Evolutionary conservation across 2,888 invertebrate species (phyloP).

Genomic region (Bellardia bayeri): DNA sequence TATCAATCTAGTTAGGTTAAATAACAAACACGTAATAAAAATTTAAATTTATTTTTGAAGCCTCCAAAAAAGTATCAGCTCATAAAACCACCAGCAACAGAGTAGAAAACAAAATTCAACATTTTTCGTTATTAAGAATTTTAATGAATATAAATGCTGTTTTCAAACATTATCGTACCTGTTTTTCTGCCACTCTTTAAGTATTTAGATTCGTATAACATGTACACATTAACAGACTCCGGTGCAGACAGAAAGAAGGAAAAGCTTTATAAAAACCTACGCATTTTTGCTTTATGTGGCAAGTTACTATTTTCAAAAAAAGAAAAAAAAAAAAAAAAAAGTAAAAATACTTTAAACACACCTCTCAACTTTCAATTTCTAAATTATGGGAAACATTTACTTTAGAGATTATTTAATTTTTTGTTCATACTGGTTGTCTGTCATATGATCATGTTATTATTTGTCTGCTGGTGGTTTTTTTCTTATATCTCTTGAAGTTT

Average conservation of each 20-base stretch:
- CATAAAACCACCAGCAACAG: conserved; percentile 5
- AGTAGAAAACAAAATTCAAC: conserved; percentile 1
- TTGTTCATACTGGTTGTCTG: conserved; percentile 7
- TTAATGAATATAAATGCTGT: conserved; percentile 68
- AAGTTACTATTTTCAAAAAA: not conserved
- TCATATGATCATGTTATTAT: conserved; percentile 56
- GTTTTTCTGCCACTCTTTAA: not conserved
- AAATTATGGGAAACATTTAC: conserved; percentile 63
- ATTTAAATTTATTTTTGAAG: conserved; percentile 64
- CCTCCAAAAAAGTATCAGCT: conserved; percentile 16
- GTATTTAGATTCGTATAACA: not conserved
- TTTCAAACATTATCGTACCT: conserved; percentile 34
- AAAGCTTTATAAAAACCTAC: conserved; percentile 38
- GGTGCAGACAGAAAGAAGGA: not conserved
- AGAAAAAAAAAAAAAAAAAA: not conserved
- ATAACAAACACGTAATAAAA: conserved; percentile 73
- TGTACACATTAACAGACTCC: no score
- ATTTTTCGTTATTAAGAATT: conserved; percentile 57
- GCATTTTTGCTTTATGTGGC: conserved; percentile 35
- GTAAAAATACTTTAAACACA: conserved; percentile 17
- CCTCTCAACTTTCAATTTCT: conserved; percentile 68
- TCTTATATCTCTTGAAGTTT: not conserved
- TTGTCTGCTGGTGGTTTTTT: not conserved
- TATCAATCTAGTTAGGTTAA: conserved; percentile 67
- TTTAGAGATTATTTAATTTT: conserved; percentile 30